Evolutionary conservation across 2,797 vertebrate genomes (phyloP), one percentile per base, ranked within the genome.

Genomic region (Bufotes viridis): DNA sequence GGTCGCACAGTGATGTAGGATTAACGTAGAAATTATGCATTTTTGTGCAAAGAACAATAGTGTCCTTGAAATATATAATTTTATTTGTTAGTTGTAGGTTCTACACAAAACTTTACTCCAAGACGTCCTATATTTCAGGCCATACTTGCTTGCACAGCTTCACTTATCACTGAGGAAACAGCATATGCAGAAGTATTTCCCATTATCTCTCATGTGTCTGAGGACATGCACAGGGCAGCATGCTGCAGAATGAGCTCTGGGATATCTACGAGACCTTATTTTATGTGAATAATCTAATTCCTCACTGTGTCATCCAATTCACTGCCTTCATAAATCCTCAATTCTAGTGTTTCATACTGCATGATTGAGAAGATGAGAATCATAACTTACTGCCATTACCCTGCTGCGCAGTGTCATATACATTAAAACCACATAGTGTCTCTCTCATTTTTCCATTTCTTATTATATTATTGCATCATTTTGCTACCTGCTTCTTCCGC

Each of bases 281-380:
- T 83, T 83, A 72, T 83, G 81, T 57, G 81, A 75, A 84, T 84
- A 84, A 76, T 84, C 14, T 26, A 42, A 84, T 84, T 84, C 76
- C 70, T 84, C 57, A 72, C 83, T 20, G 70, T 76, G 83, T 84
- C 83, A 84, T 84, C 70, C 83, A 75, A 75, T 76, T 76, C 70
- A 34, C 70, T 61, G 83, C 57, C 70, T 58, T 57, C 29, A 84
- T 76, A 84, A 84, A 84, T 84, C 70, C 29, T 24, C 70, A 61
- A 24, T 63, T 61, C 70, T 14, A 53, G 20, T 76, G 72, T 24
- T 84, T 76, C 61, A 84, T 84, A 57, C 53, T 63, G 34, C 83
- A 63, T 84, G 70, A 84, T 84, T 84, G 70, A 63, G 70, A 61
- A 75, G 70, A 84, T 84, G 72, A 84, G 83, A 84, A 58, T n/a